Base-by-base conservation (phyloP, 2,888 invertebrate species). In the Sympetrum striolatum region DNA sequence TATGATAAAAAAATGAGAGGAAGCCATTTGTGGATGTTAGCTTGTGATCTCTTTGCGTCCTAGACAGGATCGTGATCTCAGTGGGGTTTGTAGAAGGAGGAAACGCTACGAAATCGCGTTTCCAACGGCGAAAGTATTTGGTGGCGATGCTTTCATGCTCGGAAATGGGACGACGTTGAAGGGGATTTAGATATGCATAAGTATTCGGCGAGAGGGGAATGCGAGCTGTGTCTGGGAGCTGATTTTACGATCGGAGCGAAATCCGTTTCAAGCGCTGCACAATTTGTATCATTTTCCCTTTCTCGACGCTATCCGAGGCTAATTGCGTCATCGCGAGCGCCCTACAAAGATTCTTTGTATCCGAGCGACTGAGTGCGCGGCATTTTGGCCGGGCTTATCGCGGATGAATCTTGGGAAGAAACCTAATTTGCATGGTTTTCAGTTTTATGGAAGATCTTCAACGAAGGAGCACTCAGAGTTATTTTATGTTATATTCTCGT, bases 41-140 rank as follows among this genome's bases (percentile, higher is more conserved):
- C n/a, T 5, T 73, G 73, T 73, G 73, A 25, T 73, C 73, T 73
- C 73, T 73, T 31, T 60, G 12, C n/a, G 4, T 64, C 18, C 25
- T 53, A 31, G 73, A 73, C 73, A 31, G 73, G 31, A 73, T 73
- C 73, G 73, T 73, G 73, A 73, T 31, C 12, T 73, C 73, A 25
- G 73, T 5, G 4, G n/a, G 73, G 73, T 73, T n/a, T 35, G 37
- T 58, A 58, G 60, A 86, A 86, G 18, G 64, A n/a, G 64, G 60
- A 86, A 35, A 37, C 37, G 60, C 37, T 73, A 60, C 31, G 86
- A 60, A 58, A 86, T 60, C 86, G 86, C 18, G 35, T 86, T 86
- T 60, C 86, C 60, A 37, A 35, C 31, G 8, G 37, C 60, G 86
- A 64, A 86, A 86, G 86, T 86, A 86, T 86, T 86, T 86, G 58